A percentile compares a stretch with the other conserved stretches of the same genome.
phyloP scores from a whole-genome alignment of 1,140 invertebrate genomes.

The Zaprionus inermis region DNA sequence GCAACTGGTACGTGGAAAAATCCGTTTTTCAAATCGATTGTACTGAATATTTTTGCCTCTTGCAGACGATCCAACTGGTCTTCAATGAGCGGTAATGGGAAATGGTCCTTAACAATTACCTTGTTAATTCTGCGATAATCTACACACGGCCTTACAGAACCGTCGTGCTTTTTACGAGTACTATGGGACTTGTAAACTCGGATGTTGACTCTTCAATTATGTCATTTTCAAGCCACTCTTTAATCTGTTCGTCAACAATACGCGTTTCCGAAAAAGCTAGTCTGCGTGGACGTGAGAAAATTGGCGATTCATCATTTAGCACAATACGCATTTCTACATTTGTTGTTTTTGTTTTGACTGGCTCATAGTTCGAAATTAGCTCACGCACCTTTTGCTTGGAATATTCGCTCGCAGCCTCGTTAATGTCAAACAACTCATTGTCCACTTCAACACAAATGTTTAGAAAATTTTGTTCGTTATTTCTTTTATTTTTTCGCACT shows the following conservation, averaged over 20 bases:
- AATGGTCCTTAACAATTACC: constrained; percentile 14
- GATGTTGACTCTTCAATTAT: constrained; percentile 19
- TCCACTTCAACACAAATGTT: background rate
- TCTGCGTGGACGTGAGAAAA: background rate
- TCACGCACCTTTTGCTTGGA: background rate
- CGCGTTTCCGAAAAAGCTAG: background rate
- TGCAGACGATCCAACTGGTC: constrained; percentile 14
- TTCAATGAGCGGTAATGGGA: constrained; percentile 16
- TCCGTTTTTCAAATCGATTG: constrained; percentile 14
- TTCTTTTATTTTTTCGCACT: too few relatives aligned
- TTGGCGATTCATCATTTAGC: constrained; percentile 3
- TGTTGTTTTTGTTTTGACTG: background rate
- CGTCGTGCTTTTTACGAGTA: constrained; percentile 21
- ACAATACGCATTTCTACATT: constrained; percentile 7
- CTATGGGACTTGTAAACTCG: constrained; percentile 17
- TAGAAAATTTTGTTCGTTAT: background rate
- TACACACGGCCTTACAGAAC: constrained; percentile 1
- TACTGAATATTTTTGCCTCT: constrained; percentile 16
- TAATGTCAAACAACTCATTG: background rate
- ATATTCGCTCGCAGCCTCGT: background rate
- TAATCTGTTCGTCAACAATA: constrained; percentile 1
- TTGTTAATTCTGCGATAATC: constrained; percentile 14
- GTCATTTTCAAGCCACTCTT: background rate
- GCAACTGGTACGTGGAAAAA: constrained; percentile 15
- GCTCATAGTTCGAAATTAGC: background rate